Evolutionary conservation across 2,113 vertebrate species (phyloP).

Genomic region (Corydoras maculifer): DNA sequence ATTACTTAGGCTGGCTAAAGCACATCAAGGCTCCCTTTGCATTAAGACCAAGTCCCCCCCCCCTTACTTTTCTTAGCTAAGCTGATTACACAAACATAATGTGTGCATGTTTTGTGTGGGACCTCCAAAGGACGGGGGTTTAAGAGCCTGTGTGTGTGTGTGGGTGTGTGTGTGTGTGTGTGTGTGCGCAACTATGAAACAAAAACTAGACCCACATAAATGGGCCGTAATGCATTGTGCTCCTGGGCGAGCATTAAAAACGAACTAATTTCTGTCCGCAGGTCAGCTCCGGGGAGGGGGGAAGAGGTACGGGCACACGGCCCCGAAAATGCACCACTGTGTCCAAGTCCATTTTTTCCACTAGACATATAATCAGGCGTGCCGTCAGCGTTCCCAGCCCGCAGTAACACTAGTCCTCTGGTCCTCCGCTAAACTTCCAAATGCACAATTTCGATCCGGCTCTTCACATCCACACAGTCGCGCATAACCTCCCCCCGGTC

Average conservation of each 20-base stretch:
- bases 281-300: slow-evolving; percentile 2
- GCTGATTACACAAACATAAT: slow-evolving; percentile 77
- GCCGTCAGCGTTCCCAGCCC: background rate
- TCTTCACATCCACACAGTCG: slow-evolving; percentile 22
- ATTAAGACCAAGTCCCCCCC: slow-evolving; percentile 54
- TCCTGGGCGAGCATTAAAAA: slow-evolving; percentile 29
- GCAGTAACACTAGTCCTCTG: background rate
- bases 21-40: slow-evolving; percentile 63
- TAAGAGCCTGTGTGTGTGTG: slow-evolving; percentile 18
- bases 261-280: slow-evolving; percentile 10
- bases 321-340: slow-evolving; percentile 2
- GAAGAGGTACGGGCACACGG: background rate
- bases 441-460: slow-evolving; percentile 16
- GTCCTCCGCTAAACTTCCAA: slow-evolving; percentile 10
- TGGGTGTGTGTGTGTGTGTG: slow-evolving; percentile 16
- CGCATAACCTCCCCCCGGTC: slow-evolving; percentile 12
- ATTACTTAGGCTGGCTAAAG: slow-evolving; percentile 65
- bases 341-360: slow-evolving; percentile 14
- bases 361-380: slow-evolving; percentile 8
- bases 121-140: slow-evolving; percentile 9
- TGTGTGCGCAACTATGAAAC: slow-evolving; percentile 2
- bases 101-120: slow-evolving; percentile 41
- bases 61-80: slow-evolving; percentile 55
- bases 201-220: background rate
- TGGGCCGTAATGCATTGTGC: slow-evolving; percentile 16